These are phyloP conservation scores for Austrolebias charrua DNA, from an alignment of 2,797 vertebrate species.

Conservation along the genomic window DNA sequence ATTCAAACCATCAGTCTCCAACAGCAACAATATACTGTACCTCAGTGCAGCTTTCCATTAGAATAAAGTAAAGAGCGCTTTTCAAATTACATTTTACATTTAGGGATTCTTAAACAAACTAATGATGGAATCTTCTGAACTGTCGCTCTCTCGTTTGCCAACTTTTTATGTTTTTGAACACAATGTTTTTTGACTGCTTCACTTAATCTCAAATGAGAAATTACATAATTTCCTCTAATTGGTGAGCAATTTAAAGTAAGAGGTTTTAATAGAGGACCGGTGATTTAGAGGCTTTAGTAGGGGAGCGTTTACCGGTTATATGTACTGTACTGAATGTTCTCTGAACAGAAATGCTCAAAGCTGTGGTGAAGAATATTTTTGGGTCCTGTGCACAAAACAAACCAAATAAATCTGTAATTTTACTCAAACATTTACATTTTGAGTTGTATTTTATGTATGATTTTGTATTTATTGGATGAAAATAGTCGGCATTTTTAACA, in stretches of 20 bases:
- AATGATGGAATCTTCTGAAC: constrained; percentile 4
- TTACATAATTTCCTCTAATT: constrained; percentile 19
- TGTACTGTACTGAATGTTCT: constrained; percentile 6
- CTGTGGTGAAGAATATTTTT: neutral
- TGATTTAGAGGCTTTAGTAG: constrained; percentile 23
- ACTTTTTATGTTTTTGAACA: constrained; percentile 21
- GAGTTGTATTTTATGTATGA: neutral
- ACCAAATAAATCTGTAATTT: neutral
- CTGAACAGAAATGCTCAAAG: constrained; percentile 11
- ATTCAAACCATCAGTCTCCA: constrained; percentile 27
- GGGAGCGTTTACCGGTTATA: constrained; percentile 23
- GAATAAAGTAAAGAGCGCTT: constrained; percentile 4
- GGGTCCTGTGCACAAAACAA: constrained; percentile 5
- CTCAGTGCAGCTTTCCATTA: constrained; percentile 37
- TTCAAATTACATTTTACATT: constrained; percentile 34
- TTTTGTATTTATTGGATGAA: neutral
- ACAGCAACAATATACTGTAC: constrained; percentile 42
- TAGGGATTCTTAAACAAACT: constrained; percentile 15
- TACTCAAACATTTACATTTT: neutral
- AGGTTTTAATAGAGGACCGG: constrained; percentile 28
- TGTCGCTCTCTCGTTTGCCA: neutral
- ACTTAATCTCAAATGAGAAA: constrained; percentile 12
- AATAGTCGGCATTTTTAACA: too few species aligned
- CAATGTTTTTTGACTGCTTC: neutral
- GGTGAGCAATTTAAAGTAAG: constrained; percentile 35